phyloP scores from a whole-genome alignment of 2,113 vertebrate genomes.

The Pachypanchax playfairii region DNA sequence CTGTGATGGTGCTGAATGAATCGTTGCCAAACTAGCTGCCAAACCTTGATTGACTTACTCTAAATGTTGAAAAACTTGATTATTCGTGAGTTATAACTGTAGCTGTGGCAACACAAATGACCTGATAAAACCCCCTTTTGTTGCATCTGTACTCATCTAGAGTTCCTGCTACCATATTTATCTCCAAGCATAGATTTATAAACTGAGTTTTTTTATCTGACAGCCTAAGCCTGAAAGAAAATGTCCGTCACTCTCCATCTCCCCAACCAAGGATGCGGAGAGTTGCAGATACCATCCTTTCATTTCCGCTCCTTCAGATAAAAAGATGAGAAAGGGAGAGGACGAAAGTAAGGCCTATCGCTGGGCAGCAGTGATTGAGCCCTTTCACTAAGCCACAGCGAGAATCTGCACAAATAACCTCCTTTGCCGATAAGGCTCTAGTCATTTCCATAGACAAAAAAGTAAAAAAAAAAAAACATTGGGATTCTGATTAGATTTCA shows the following conservation, averaged over 20 bases:
- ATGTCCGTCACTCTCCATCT: conserved; percentile 42
- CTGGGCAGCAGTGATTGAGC: conserved; percentile 72
- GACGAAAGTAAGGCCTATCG: conserved; percentile 70
- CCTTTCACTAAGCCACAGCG: conserved; percentile 66
- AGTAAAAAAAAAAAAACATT: conserved; percentile 39
- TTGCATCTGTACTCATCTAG: conserved; percentile 22
- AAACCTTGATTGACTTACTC: conserved; percentile 3
- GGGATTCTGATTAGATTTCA: conserved; percentile 69
- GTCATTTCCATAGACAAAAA: conserved; percentile 76
- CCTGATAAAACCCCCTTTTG: conserved; percentile 16
- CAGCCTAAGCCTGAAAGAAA: conserved; percentile 45
- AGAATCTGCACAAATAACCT: conserved; percentile 73
- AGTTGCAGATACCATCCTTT: conserved; percentile 74
- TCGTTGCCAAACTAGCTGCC: too few relatives aligned
- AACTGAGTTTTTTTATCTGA: conserved; percentile 36
- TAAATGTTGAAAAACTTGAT: conserved; percentile 33
- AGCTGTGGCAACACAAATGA: conserved; percentile 36
- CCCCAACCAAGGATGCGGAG: conserved; percentile 43
- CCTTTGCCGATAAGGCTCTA: conserved; percentile 66
- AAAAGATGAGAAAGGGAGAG: conserved; percentile 68
- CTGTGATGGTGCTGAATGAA: not conserved
- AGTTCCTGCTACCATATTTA: conserved; percentile 28
- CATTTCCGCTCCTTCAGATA: conserved; percentile 77
- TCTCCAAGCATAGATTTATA: conserved; percentile 29
- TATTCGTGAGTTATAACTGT: conserved; percentile 24